Base-by-base conservation (phyloP, 1,140 invertebrate genomes). In the Zelostemma sp. region DNA sequence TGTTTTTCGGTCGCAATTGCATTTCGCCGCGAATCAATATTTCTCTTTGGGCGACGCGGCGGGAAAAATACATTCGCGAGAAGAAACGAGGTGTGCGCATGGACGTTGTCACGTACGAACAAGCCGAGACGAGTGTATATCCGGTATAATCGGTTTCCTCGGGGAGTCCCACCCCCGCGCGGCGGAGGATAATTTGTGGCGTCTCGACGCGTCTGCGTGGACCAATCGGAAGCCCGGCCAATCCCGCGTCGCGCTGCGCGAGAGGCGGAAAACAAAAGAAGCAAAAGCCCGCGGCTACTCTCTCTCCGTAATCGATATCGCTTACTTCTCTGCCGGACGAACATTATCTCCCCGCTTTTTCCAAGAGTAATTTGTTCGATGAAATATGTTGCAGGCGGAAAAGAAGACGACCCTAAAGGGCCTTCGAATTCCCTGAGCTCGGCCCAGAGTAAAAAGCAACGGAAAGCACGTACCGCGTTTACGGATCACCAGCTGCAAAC, bases 381-480 rank as follows among this genome's bases (percentile, higher is more conserved):
- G 33, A 35, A 6, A 40, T 67, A 4, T 72, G 43, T 75, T 75
- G 50, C 72, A 86, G 84, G 84, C 55, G 80, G 80, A 31, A 86
- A 85, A 63, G 83, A 85, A 33, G 83, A 86, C 50, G 82, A 85
- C 47, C 80, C 77, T 1, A 86, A 85, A 57, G 80, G 80, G 41
- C 78, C 87, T 9, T 85, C 86, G 14, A 85, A 84, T 50, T 84
- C 87, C n/a, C 81, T 92, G 35, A 90, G 88, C 70, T 83, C 87
- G 18, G 79, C 80, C 38, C 81, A 88, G 45, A 86, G 84, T 64
- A 99, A 99, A 86, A 99, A 99, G 85, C 96, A 98, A 71, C 85
- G 98, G 15, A 99, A 99, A 87, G 97, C 98, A 0, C 86, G 98
- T 38, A 99, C 98, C 15, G 98, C 98, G 4, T 99, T 99, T 86